Evolutionary conservation across 2,888 invertebrate species (phyloP).

Genomic region (Ashinkailepas kermadecensis): DNA sequence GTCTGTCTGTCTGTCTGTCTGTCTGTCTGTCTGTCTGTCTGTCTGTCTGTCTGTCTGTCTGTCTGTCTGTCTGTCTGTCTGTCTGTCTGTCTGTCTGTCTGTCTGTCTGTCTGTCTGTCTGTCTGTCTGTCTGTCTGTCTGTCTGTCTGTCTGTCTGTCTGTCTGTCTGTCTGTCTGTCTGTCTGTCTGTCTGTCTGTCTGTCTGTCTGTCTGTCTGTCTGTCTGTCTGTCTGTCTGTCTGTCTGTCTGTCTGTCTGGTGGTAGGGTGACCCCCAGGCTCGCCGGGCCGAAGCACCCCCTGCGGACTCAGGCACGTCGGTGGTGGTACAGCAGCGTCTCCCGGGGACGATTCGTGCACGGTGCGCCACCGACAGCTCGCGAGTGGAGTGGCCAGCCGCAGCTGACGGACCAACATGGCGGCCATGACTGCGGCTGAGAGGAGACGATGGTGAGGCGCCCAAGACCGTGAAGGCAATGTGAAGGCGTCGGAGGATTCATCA

Average conservation of each 20-base stretch:
- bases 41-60: conserved; percentile 21
- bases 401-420: too few species aligned
- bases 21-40: conserved; percentile 21
- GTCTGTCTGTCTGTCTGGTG: conserved; percentile 19
- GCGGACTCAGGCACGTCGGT: too few species aligned
- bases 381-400: too few species aligned
- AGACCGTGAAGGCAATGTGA: too few species aligned
- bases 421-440: too few species aligned
- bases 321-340: too few species aligned
- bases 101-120: conserved; percentile 24
- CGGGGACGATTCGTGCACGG: too few species aligned
- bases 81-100: conserved; percentile 24
- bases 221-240: conserved; percentile 24
- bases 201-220: conserved; percentile 24
- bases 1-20: conserved; percentile 24
- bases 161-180: conserved; percentile 24
- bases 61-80: conserved; percentile 24
- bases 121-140: conserved; percentile 24
- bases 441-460: too few species aligned
- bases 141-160: conserved; percentile 24
- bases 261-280: too few species aligned
- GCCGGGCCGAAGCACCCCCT: too few species aligned
- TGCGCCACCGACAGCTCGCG: too few species aligned
- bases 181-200: conserved; percentile 24
- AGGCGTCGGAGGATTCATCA: too few species aligned